phyloP scores from a whole-genome alignment of 1,140 invertebrate species.

The Cotesia chilonis region DNA sequence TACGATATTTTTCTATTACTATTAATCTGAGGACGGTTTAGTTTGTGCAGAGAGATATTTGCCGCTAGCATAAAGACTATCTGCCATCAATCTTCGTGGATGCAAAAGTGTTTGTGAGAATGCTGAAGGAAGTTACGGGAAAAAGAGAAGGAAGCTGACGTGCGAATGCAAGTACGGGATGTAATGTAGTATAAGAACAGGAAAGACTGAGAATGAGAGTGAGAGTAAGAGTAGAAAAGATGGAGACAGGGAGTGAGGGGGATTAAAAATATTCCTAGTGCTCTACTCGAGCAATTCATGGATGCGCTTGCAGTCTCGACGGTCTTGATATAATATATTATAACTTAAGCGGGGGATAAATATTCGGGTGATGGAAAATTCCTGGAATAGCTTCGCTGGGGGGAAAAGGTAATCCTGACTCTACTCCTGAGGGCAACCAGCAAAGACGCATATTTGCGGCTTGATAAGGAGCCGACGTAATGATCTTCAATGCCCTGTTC shows the following conservation, averaged over 20 bases:
- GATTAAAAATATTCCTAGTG: constrained; percentile 36
- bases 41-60: constrained; percentile 48
- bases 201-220: constrained; percentile 1
- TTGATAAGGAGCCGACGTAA: constrained; percentile 37
- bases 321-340: background rate
- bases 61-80: constrained; percentile 42
- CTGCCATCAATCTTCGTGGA: constrained; percentile 49
- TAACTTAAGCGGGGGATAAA: constrained; percentile 12
- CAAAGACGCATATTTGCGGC: constrained; percentile 26
- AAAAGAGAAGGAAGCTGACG: no score
- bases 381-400: constrained; percentile 26
- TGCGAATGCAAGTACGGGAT: no score
- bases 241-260: background rate
- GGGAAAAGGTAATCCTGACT: background rate
- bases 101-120: no score
- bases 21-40: no score
- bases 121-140: no score
- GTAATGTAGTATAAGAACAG: no score
- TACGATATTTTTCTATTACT: no score
- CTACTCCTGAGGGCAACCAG: constrained; percentile 3
- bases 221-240: background rate
- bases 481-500: constrained; percentile 16
- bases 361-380: constrained; percentile 38
- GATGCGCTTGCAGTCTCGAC: constrained; percentile 23
- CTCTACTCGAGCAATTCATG: constrained; percentile 25